A percentile compares a stretch with the other conserved stretches of the same genome.
Evolutionary conservation across 2,113 vertebrate species (phyloP).

Genomic region (Sminthopsis crassicaudata): DNA sequence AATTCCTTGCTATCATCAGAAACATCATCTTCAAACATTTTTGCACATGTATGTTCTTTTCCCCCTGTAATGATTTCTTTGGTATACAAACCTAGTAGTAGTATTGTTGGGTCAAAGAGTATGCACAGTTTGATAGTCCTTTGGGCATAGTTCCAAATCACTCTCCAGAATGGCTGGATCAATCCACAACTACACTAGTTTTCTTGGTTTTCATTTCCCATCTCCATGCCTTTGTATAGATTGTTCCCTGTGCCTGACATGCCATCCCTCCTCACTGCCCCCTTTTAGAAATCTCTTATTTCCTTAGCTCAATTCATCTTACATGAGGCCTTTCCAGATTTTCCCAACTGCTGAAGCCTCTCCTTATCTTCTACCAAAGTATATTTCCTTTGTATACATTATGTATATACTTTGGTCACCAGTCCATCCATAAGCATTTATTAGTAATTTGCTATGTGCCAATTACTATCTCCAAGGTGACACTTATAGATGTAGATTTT

Average conservation of each 20-base stretch:
- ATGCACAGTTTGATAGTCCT: too few relatives aligned
- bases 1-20: too few relatives aligned
- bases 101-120: too few relatives aligned
- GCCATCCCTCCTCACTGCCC: not conserved
- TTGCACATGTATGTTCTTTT: too few relatives aligned
- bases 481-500: not conserved
- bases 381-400: not conserved
- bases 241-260: not conserved
- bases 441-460: not conserved
- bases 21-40: too few relatives aligned
- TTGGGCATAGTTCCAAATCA: too few relatives aligned
- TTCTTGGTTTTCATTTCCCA: not conserved
- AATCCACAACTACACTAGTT: not conserved
- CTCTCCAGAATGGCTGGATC: too few relatives aligned
- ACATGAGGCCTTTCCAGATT: not conserved
- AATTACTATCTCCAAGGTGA: not conserved
- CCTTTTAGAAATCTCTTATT: not conserved
- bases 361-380: not conserved
- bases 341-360: not conserved
- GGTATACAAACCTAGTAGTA: too few relatives aligned
- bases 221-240: not conserved
- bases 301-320: not conserved
- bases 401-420: not conserved
- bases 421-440: not conserved
- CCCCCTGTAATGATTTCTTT: too few relatives aligned